phyloP scores from a whole-genome alignment of 2,888 invertebrate species.

The Leucozona laternaria region DNA sequence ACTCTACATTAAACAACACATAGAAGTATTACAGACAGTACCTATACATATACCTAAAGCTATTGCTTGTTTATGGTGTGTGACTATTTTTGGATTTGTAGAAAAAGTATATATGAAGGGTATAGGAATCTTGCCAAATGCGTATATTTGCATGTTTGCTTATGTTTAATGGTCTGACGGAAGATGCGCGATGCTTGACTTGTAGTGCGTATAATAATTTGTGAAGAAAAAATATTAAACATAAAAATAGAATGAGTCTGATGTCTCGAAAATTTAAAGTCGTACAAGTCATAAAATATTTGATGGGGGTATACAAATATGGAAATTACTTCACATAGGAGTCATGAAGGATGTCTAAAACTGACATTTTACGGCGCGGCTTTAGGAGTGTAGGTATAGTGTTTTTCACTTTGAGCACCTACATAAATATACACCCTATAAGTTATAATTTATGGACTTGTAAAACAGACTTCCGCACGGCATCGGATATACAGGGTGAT shows the following conservation, averaged over 20 bases:
- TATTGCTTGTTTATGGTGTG: slow-evolving; percentile 4
- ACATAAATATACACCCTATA: too few relatives aligned
- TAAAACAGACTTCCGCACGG: too few relatives aligned
- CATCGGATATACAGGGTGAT: too few relatives aligned
- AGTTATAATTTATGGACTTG: too few relatives aligned
- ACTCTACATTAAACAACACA: background rate
- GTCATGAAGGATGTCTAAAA: background rate
- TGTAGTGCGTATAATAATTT: slow-evolving; percentile 18
- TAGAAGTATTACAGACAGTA: too few relatives aligned
- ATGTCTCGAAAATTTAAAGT: background rate
- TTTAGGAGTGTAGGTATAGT: too few relatives aligned
- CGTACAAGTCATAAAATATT: background rate
- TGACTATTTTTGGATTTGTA: slow-evolving; percentile 61
- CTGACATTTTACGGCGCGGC: too few relatives aligned
- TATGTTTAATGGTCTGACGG: slow-evolving; percentile 56
- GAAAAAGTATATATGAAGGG: background rate
- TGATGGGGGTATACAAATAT: background rate
- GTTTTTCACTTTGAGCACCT: too few relatives aligned
- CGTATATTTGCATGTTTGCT: slow-evolving; percentile 41
- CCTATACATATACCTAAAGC: too few relatives aligned
- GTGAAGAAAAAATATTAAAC: background rate
- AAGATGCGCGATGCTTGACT: slow-evolving; percentile 34
- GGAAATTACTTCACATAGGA: background rate
- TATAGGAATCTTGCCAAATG: slow-evolving; percentile 11
- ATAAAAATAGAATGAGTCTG: slow-evolving; percentile 19